Evolutionary conservation across 2,113 vertebrate genomes (phyloP).

Genomic region (Tupaia tana): DNA sequence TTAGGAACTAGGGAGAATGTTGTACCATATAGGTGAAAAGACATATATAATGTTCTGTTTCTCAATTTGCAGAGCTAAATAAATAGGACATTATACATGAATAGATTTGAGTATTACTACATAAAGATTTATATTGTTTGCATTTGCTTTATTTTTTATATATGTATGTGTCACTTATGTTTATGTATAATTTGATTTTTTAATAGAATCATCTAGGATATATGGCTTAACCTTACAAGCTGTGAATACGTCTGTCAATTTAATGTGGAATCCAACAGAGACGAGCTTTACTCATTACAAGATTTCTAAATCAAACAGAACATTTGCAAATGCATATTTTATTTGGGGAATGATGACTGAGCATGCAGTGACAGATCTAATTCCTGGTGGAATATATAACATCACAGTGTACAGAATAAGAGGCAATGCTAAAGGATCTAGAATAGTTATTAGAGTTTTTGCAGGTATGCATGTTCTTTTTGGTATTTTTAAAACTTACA

Average conservation of each 20-base stretch:
- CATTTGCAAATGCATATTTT: slow-evolving; percentile 79
- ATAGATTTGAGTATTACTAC: background rate
- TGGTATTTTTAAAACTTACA: slow-evolving; percentile 26
- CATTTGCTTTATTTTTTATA: slow-evolving; percentile 26
- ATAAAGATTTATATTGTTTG: background rate
- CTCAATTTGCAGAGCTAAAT: background rate
- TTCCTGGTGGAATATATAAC: slow-evolving; percentile 89
- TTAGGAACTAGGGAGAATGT: background rate
- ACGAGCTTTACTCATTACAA: slow-evolving; percentile 90
- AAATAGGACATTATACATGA: background rate
- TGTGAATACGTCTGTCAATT: slow-evolving; percentile 85
- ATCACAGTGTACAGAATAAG: slow-evolving; percentile 87
- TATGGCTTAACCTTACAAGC: slow-evolving; percentile 85
- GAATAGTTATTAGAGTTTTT: slow-evolving; percentile 84
- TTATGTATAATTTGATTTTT: slow-evolving; percentile 6
- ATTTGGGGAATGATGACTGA: slow-evolving; percentile 80
- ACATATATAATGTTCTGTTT: background rate
- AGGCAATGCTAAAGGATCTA: slow-evolving; percentile 81
- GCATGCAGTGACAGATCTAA: slow-evolving; percentile 85
- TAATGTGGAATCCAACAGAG: slow-evolving; percentile 87
- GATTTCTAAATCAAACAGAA: slow-evolving; percentile 87
- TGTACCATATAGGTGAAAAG: background rate
- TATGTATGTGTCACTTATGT: background rate
- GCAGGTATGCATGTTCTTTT: slow-evolving; percentile 84
- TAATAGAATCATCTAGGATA: slow-evolving; percentile 88